Conservation (phyloP, 2,888 invertebrate genomes). For the Chalcosyrphus nemorum region DNA sequence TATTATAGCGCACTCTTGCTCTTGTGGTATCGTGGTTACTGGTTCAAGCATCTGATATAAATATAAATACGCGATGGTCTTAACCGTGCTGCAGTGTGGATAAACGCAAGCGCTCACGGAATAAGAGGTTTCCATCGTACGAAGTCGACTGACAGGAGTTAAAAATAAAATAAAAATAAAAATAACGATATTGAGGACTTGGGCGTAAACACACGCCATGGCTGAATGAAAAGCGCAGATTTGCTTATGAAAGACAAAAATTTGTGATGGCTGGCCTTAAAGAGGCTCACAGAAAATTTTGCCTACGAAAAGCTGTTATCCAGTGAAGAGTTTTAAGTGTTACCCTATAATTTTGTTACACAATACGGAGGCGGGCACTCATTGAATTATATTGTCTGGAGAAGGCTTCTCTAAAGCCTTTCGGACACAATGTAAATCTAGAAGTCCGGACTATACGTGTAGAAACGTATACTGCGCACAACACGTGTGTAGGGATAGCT, state of each 20-base stretch:
- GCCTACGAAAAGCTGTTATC: neutral
- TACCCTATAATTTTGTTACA: too few relatives aligned
- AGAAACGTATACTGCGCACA: too few relatives aligned
- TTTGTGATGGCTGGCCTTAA: slow-evolving; percentile 31
- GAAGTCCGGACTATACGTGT: too few relatives aligned
- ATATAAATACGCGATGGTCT: slow-evolving; percentile 6
- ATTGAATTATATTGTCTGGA: too few relatives aligned
- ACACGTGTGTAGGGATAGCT: too few relatives aligned
- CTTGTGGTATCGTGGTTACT: slow-evolving; percentile 34
- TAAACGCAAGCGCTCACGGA: slow-evolving; percentile 9
- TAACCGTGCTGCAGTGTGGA: neutral
- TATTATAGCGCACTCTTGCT: slow-evolving; percentile 65
- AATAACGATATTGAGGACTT: slow-evolving; percentile 48
- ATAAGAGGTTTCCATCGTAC: neutral
- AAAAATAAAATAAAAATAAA: slow-evolving; percentile 46
- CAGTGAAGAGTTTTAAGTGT: neutral
- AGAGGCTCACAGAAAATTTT: neutral
- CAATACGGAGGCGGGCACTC: too few relatives aligned
- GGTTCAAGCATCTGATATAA: slow-evolving; percentile 27
- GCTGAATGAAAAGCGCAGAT: slow-evolving; percentile 64
- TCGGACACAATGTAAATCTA: too few relatives aligned
- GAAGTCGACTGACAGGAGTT: slow-evolving; percentile 30
- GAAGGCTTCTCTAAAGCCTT: too few relatives aligned
- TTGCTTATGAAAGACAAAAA: slow-evolving; percentile 59
- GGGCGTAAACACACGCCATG: slow-evolving; percentile 65